Evolutionary conservation across 2,888 invertebrate genomes (phyloP), one percentile per base, ranked within the genome.

Genomic region (Apodemia duryi): DNA sequence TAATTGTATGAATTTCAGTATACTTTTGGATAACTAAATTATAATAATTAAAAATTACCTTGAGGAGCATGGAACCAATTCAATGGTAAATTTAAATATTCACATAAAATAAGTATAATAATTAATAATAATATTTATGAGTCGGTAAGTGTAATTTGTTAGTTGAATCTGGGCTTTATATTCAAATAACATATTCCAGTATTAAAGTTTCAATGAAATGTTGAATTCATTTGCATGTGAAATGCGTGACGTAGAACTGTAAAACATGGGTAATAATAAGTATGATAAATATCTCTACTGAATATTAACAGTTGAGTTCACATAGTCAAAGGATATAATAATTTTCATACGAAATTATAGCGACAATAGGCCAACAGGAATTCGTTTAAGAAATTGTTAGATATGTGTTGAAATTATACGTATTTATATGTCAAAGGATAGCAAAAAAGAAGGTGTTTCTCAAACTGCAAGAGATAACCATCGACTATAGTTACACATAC

Each of bases 1-100:
- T 28, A 54, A 54, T 54, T 29, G 54, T 54, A 54, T 54, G 21
- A 29, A 54, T 29, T 54, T 28, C 54, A 54, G 29, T 54, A 29
- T 29, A 54, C 28, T n/a, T 43, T 43, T 43, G 54, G 54, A 9
- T 54, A 28, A 54, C 29, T 54, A 28, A 54, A 54, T 54, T 43
- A 43, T 11, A 43, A 43, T 11, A 43, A 43, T 43, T 28, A 54
- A 54, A 28, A 54, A 29, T 54, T 11, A 54, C 54, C 54, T 54
- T 54, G 54, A 29, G n/a, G 28, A 54, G 5, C 28, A 54, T 28
- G 29, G 29, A 54, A 54, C 54, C 29, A 29, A 54, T 54, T 54
- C 54, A 29, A 54, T 54, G 28, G 54, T 10, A 54, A 54, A 54
- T 54, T 29, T 9, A 29, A 54, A 54, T 11, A 54, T 54, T 54